phyloP scores from a whole-genome alignment of 2,113 vertebrate species.

The Eclectus roratus region DNA sequence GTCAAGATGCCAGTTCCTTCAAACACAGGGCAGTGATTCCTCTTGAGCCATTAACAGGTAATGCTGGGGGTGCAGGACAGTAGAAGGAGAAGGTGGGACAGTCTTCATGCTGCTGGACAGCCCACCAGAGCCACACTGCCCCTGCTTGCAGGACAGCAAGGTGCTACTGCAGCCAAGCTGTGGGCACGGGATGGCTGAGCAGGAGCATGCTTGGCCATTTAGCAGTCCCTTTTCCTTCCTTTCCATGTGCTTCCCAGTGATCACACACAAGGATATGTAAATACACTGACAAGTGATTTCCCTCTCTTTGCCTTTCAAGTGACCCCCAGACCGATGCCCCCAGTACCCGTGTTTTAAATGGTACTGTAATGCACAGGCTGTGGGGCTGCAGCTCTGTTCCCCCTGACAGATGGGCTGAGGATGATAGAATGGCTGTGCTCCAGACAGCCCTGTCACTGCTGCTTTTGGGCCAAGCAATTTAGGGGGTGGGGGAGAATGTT shows the following conservation, averaged over 20 bases:
- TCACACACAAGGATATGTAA: neutral
- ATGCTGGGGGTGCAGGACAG: neutral
- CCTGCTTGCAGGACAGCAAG: neutral
- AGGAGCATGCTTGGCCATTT: neutral
- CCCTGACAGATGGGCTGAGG: conserved; percentile 37
- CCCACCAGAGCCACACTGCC: neutral
- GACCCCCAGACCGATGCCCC: neutral
- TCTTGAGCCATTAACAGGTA: neutral
- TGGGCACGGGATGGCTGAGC: accelerated
- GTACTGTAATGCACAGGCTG: neutral
- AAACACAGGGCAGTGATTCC: accelerated
- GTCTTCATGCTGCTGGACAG: neutral
- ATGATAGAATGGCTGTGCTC: conserved; percentile 34
- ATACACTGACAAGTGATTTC: neutral
- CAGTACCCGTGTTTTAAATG: neutral
- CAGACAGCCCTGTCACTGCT: conserved; percentile 28
- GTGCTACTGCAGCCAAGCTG: neutral
- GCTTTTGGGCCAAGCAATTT: conserved; percentile 24
- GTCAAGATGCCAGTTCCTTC: neutral
- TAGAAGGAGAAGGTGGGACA: neutral
- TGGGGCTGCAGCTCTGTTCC: neutral
- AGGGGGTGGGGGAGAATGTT: conserved; percentile 20
- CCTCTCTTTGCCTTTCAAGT: neutral
- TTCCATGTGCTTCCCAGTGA: neutral
- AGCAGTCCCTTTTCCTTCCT: neutral